These are phyloP conservation scores for Taeniopygia guttata DNA, from an alignment of 2,797 vertebrate species.

Conservation along the genomic window DNA sequence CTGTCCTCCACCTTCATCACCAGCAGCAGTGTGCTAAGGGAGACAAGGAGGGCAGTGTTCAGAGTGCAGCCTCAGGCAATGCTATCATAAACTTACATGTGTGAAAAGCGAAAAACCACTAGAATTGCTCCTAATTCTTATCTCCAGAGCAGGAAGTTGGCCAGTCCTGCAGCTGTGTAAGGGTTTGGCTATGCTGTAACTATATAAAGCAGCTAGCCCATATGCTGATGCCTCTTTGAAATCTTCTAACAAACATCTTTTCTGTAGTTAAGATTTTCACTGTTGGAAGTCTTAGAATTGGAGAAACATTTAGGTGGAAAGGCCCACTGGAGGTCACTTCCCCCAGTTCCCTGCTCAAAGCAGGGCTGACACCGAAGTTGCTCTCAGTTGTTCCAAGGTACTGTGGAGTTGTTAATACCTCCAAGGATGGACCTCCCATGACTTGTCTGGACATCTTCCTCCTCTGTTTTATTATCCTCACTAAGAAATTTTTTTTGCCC, in stretches of 20 bases:
- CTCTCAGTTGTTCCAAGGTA: accelerated
- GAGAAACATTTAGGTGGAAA: not conserved
- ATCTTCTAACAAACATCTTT: not conserved
- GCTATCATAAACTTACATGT: not conserved
- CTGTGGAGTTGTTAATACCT: not conserved
- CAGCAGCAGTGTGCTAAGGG: constrained; percentile 90
- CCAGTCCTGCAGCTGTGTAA: not conserved
- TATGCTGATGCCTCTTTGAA: not conserved
- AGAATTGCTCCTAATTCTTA: not conserved
- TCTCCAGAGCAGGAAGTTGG: not conserved
- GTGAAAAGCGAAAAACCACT: not conserved
- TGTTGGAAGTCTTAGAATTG: not conserved
- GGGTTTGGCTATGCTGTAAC: not conserved
- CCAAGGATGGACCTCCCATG: not conserved
- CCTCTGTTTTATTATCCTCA: not conserved
- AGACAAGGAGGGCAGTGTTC: not conserved
- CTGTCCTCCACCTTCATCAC: constrained; percentile 94
- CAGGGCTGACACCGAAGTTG: not conserved
- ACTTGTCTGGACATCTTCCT: not conserved
- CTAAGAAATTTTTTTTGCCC: not conserved
- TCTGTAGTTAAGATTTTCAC: not conserved
- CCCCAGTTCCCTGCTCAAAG: not conserved
- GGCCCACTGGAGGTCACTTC: not conserved
- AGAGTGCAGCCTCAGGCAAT: not conserved
- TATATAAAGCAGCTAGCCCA: not conserved